phyloP scores from a whole-genome alignment of 2,113 vertebrate species.

The Cyprinodon variegatus region DNA sequence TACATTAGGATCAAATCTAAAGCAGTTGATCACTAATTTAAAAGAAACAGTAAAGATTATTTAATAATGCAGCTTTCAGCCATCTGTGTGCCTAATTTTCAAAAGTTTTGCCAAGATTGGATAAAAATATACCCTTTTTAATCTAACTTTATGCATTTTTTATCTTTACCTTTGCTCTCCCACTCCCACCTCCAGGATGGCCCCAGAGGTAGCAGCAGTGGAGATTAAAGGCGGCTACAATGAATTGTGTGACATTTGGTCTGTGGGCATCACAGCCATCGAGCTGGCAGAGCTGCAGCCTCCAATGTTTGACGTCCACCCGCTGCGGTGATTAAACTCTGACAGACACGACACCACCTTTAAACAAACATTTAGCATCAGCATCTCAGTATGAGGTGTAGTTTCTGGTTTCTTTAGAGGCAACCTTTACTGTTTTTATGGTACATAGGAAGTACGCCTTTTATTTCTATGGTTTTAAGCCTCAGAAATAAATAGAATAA shows the following conservation, averaged over 20 bases:
- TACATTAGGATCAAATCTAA: not conserved
- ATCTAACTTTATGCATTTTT: not conserved
- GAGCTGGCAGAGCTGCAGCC: conserved; percentile 91
- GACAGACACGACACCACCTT: not conserved
- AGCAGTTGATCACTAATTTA: too few species aligned
- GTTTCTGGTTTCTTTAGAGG: not conserved
- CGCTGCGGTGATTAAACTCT: conserved; percentile 80
- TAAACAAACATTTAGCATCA: not conserved
- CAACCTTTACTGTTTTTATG: not conserved
- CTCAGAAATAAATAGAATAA: not conserved
- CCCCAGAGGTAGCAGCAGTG: conserved; percentile 91
- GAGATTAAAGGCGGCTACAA: conserved; percentile 93
- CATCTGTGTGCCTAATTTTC: not conserved
- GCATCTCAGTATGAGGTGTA: not conserved
- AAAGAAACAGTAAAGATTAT: too few species aligned
- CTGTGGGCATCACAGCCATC: conserved; percentile 91
- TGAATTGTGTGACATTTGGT: conserved; percentile 91
- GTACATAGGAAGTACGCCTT: not conserved
- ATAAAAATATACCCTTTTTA: not conserved
- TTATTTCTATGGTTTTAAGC: not conserved
- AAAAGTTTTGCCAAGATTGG: not conserved
- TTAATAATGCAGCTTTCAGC: too few species aligned
- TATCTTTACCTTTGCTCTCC: not conserved
- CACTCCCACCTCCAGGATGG: conserved; percentile 84
- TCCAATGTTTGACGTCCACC: conserved; percentile 89